Base-by-base conservation (phyloP, 2,888 invertebrate species). In the Mactromeris polynyma region DNA sequence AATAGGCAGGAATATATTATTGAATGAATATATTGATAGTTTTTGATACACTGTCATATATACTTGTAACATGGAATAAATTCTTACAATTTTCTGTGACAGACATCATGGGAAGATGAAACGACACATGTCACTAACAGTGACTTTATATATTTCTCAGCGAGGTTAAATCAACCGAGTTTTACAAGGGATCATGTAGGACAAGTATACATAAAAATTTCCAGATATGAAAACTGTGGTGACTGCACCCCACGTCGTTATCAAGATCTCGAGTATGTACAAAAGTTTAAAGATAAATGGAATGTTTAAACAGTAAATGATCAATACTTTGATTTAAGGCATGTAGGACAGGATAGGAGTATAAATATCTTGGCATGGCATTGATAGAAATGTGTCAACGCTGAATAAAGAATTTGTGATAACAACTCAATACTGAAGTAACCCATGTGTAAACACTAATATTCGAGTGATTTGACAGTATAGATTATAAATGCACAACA, bases 281-380 rank as follows among this genome's bases (percentile, higher is more conserved):
- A 33, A 73, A 69, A 73, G 58, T 73, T 73, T 73, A 73, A 17
- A 73, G 73, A 33, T 73, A 73, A 73, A 73, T 73, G 33, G 36
- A 36, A 73, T 73, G 36, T 73, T 73, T 73, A 14, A 73, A 73
- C 73, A 73, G 33, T 14, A 33, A 73, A 11, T 33, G 36, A 73
- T 73, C 73, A 73, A 73, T 73, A 73, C 26, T 33, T 33, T 26
- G n/a, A 73, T 73, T 64, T 64, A n/a, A n/a, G 11, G 58, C 26
- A 64, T n/a, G 26, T 64, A 26, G 58, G 58, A 64, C 26, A 26
- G 26, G 46, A 17, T 46, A 46, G 46, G 11, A 7, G 17, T 3
- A n/a, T 64, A 64, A 64, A 64, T 64, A 26, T n/a, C 58, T 26
- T 26, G 26, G 11, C 58, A 64, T 64, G 58, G 58, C 6, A 26